These are phyloP conservation scores for Ypsolopha scabrella DNA, from an alignment of 2,888 invertebrate genomes.

Conservation along the genomic window DNA sequence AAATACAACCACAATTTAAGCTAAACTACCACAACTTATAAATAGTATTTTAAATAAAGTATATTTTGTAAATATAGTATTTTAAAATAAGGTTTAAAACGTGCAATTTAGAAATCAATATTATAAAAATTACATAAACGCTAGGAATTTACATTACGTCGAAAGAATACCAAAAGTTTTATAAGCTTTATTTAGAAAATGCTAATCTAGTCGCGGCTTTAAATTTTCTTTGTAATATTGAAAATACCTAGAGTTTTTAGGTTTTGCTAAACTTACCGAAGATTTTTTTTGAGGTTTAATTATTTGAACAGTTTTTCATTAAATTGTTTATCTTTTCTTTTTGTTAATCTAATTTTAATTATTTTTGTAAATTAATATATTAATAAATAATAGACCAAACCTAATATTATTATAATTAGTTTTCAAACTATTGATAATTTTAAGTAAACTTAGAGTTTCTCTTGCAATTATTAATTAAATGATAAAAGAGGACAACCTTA, in stretches of 20 bases:
- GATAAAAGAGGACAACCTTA: slow-evolving; percentile 48
- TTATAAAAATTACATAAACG: slow-evolving; percentile 36
- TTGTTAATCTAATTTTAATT: neutral
- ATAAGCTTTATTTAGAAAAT: slow-evolving; percentile 3
- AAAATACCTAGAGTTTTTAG: neutral
- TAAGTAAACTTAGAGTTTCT: slow-evolving; percentile 61
- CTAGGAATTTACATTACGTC: slow-evolving; percentile 40
- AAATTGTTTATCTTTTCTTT: neutral
- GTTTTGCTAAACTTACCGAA: neutral
- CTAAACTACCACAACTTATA: slow-evolving; percentile 18
- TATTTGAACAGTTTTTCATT: neutral
- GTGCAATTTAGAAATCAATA: slow-evolving; percentile 62
- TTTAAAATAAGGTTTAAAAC: slow-evolving; percentile 36
- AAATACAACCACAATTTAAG: slow-evolving; percentile 6
- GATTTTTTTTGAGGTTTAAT: neutral
- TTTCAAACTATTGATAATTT: slow-evolving; percentile 42
- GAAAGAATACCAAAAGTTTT: slow-evolving; percentile 5
- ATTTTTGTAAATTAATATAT: slow-evolving; percentile 1
- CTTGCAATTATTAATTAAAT: slow-evolving; percentile 58
- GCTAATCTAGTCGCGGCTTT: slow-evolving; percentile 42
- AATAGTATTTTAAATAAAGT: slow-evolving; percentile 57
- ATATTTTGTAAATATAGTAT: slow-evolving; percentile 64
- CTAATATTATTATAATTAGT: slow-evolving; percentile 29
- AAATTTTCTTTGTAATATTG: slow-evolving; percentile 13
- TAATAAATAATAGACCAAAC: slow-evolving; percentile 20